A percentile compares a stretch with the other conserved stretches of the same genome.
phyloP scores from a whole-genome alignment of 2,888 invertebrate genomes.

The Melanostoma scalare region DNA sequence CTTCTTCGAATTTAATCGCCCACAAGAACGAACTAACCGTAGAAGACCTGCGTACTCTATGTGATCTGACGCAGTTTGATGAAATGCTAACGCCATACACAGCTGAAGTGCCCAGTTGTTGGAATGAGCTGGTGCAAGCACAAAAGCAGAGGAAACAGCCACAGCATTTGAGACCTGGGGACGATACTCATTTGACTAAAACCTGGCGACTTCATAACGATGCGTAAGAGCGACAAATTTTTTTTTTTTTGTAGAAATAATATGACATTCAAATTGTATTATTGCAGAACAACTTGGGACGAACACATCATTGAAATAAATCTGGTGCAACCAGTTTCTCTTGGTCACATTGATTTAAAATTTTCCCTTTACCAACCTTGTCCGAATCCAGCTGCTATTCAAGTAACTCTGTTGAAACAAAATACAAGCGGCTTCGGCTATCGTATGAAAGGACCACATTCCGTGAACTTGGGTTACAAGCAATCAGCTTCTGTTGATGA shows the following conservation, averaged over 20 bases:
- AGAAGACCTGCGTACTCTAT: slow-evolving; percentile 86
- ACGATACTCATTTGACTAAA: slow-evolving; percentile 89
- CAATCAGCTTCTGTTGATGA: slow-evolving; percentile 81
- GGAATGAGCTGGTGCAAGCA: slow-evolving; percentile 96
- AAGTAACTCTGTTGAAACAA: slow-evolving; percentile 88
- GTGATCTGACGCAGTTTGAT: slow-evolving; percentile 90
- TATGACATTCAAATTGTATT: slow-evolving; percentile 16
- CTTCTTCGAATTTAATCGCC: slow-evolving; percentile 82
- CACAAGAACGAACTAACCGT: slow-evolving; percentile 84
- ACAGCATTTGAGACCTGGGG: slow-evolving; percentile 86
- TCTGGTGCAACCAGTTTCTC: slow-evolving; percentile 88
- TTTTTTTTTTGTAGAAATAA: slow-evolving; percentile 6
- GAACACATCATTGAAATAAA: slow-evolving; percentile 96
- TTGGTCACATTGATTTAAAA: slow-evolving; percentile 95
- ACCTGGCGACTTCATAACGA: slow-evolving; percentile 95
- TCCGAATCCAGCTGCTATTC: slow-evolving; percentile 89
- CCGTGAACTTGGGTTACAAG: slow-evolving; percentile 81
- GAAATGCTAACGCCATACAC: slow-evolving; percentile 86
- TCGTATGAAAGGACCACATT: slow-evolving; percentile 82
- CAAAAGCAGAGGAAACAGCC: slow-evolving; percentile 94
- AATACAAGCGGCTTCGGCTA: slow-evolving; percentile 87
- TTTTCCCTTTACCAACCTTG: slow-evolving; percentile 91
- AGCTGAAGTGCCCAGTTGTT: slow-evolving; percentile 95
- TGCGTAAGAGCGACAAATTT: slow-evolving; percentile 83
- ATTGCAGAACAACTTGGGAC: slow-evolving; percentile 90